These are phyloP conservation scores for Limanda limanda DNA, from an alignment of 2,113 vertebrate genomes.

Conservation along the genomic window DNA sequence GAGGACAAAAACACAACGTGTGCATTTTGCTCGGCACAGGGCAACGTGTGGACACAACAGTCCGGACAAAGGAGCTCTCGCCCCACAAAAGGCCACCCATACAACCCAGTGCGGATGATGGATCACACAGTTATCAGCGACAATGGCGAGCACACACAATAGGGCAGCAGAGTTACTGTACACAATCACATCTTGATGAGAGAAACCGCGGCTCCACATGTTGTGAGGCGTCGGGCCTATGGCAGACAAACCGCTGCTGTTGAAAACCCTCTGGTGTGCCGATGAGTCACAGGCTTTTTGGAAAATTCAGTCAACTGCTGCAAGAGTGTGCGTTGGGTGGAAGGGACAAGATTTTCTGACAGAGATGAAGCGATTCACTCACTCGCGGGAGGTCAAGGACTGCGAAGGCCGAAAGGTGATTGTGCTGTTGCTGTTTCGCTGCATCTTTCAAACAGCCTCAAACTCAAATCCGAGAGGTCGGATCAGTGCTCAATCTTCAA, in stretches of 20 bases:
- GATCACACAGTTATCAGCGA: slow-evolving; percentile 57
- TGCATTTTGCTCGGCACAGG: slow-evolving; percentile 31
- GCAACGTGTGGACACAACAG: slow-evolving; percentile 27
- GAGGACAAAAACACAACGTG: slow-evolving; percentile 50
- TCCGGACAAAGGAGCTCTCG: slow-evolving; percentile 61
- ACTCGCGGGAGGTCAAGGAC: slow-evolving; percentile 13
- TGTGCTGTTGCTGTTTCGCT: background rate
- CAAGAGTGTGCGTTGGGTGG: slow-evolving; percentile 4
- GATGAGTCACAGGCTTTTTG: slow-evolving; percentile 52
- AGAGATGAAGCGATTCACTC: slow-evolving; percentile 23
- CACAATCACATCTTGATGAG: slow-evolving; percentile 29
- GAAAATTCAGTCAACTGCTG: slow-evolving; percentile 32
- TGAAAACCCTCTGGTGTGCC: slow-evolving; percentile 39
- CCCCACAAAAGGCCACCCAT: slow-evolving; percentile 58
- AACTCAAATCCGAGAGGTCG: slow-evolving; percentile 13
- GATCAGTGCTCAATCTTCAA: background rate
- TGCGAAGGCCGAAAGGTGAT: slow-evolving; percentile 25
- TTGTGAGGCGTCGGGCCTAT: slow-evolving; percentile 24
- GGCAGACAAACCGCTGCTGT: slow-evolving; percentile 1
- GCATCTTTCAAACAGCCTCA: slow-evolving; percentile 13
- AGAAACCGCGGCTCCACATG: slow-evolving; percentile 36
- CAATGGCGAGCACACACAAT: slow-evolving; percentile 54
- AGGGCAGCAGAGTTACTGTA: slow-evolving; percentile 14
- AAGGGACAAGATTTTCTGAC: slow-evolving; percentile 31
- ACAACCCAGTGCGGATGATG: slow-evolving; percentile 56